Evolutionary conservation across 2,113 vertebrate species (phyloP).

Genomic region (Datnioides undecimradiatus): DNA sequence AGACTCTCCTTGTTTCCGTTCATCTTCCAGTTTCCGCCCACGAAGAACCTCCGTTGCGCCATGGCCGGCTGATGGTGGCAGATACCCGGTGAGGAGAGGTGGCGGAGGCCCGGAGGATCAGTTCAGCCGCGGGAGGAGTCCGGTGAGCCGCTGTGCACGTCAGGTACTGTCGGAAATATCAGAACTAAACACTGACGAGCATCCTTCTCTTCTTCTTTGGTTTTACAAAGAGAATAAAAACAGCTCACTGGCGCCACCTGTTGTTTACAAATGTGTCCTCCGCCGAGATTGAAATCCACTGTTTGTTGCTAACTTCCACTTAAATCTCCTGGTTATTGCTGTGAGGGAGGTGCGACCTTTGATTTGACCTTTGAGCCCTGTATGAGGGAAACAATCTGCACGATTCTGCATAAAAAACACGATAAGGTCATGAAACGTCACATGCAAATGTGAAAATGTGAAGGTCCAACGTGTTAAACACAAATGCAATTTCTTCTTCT

Average conservation of each 20-base stretch:
- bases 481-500: too few species aligned
- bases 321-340: too few species aligned
- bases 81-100: neutral
- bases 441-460: too few species aligned
- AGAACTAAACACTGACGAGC: neutral
- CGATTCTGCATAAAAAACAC: neutral
- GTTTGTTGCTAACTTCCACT: too few species aligned
- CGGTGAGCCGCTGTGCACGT: constrained; percentile 7
- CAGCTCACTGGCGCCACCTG: constrained; percentile 42
- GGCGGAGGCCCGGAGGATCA: neutral
- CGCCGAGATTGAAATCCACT: too few species aligned
- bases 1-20: constrained; percentile 89
- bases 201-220: neutral
- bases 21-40: constrained; percentile 96
- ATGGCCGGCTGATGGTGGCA: constrained; percentile 24
- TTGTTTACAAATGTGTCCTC: neutral
- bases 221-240: neutral
- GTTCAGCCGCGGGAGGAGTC: neutral
- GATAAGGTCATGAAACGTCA: neutral
- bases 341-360: too few species aligned
- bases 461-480: too few species aligned
- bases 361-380: too few species aligned
- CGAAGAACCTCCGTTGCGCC: constrained; percentile 89
- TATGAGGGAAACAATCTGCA: neutral
- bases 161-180: constrained; percentile 27